Evolutionary conservation across 53 echinoderm and acorn worm species (phyloP).

Genomic region (Henricia sp.): DNA sequence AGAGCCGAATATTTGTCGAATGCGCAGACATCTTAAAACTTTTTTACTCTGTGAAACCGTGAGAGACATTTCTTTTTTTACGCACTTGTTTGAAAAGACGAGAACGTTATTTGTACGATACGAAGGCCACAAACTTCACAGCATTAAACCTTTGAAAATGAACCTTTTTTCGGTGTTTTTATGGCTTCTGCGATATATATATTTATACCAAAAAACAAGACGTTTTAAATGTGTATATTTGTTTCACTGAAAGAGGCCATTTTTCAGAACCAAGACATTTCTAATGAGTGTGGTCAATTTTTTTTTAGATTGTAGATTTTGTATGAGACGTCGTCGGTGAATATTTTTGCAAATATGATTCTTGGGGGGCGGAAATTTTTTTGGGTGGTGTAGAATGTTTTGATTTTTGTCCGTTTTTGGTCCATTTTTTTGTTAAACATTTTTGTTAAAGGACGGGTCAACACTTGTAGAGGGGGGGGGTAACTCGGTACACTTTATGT

Average conservation of each 20-base stretch:
- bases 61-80: conserved; percentile 43
- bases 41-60: conserved; percentile 12
- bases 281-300: too few relatives aligned
- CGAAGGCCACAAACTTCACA: conserved; percentile 22
- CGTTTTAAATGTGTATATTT: conserved; percentile 23
- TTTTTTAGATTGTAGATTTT: too few relatives aligned
- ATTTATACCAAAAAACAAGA: conserved; percentile 43
- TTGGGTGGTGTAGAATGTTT: too few relatives aligned
- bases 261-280: too few relatives aligned
- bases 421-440: too few relatives aligned
- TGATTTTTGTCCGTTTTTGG: too few relatives aligned
- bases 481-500: too few relatives aligned
- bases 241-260: conserved; percentile 20
- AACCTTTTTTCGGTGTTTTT: conserved; percentile 29
- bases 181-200: conserved; percentile 43
- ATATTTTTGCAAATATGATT: too few relatives aligned
- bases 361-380: too few relatives aligned
- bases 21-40: background rate
- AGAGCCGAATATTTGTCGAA: background rate
- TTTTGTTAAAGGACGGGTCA: too few relatives aligned
- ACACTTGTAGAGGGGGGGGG: too few relatives aligned
- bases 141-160: conserved; percentile 46
- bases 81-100: conserved; percentile 11
- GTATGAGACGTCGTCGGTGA: too few relatives aligned
- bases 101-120: conserved; percentile 3